These are phyloP conservation scores for Trichonephila clavipes DNA, from an alignment of 1,140 invertebrate species.

Conservation along the genomic window DNA sequence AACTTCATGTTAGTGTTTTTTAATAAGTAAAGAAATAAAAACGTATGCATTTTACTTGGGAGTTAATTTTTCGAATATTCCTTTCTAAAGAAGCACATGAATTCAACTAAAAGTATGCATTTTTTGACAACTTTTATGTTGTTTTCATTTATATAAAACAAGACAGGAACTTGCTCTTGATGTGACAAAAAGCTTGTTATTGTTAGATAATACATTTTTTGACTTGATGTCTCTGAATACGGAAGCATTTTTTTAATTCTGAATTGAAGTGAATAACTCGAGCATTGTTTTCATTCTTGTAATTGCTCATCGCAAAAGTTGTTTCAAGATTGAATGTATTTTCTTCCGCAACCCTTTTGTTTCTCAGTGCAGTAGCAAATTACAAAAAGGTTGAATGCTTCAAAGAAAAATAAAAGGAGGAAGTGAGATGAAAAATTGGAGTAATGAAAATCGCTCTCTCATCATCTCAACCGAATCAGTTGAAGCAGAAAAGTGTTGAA, in stretches of 20 bases:
- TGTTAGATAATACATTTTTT: background rate
- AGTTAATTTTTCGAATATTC: no score
- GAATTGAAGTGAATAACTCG: background rate
- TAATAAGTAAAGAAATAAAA: no score
- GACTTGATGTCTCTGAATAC: background rate
- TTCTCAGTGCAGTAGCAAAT: conserved; percentile 29
- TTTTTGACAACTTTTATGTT: background rate
- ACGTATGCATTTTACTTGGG: no score
- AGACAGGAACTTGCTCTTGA: background rate
- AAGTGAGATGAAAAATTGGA: conserved; percentile 13
- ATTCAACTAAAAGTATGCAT: background rate
- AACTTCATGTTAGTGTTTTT: no score
- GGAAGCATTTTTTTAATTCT: background rate
- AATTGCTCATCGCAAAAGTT: conserved; percentile 7
- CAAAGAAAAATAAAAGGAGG: conserved; percentile 14
- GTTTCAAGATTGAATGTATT: conserved; percentile 25
- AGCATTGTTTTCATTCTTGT: conserved; percentile 15
- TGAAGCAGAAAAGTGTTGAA: conserved; percentile 59
- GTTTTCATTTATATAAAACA: background rate
- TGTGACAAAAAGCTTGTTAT: background rate
- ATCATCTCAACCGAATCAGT: conserved; percentile 48
- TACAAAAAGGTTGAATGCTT: conserved; percentile 49
- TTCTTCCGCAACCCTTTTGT: background rate
- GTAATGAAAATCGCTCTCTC: conserved; percentile 58
- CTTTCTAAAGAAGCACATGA: background rate